Evolutionary conservation across 2,888 invertebrate genomes (phyloP).

Genomic region (Zaprionus bogoriensis): DNA sequence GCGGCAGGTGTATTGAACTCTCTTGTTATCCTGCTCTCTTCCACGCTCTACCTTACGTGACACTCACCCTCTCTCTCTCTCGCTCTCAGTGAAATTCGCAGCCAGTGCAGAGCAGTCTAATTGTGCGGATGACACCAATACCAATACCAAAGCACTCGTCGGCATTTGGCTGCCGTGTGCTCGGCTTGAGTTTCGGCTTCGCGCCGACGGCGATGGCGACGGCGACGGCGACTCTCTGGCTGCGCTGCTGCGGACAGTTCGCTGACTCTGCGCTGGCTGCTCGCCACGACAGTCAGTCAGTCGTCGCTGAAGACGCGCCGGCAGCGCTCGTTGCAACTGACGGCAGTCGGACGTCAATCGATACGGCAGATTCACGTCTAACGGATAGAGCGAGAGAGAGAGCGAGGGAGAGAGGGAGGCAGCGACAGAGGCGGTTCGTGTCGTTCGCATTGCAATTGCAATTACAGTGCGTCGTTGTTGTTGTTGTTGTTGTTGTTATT

Average conservation of each 20-base stretch:
- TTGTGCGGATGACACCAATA: slow-evolving; percentile 9
- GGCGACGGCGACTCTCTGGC: slow-evolving; percentile 59
- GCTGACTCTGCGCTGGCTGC: slow-evolving; percentile 28
- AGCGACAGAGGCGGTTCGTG: slow-evolving; percentile 10
- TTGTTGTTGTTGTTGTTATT: slow-evolving; percentile 13
- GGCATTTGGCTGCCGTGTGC: slow-evolving; percentile 8
- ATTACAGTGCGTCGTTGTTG: slow-evolving; percentile 10
- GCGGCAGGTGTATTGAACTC: slow-evolving; percentile 9
- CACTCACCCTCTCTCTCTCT: neutral
- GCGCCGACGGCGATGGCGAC: neutral
- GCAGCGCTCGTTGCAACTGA: slow-evolving; percentile 44
- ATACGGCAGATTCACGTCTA: slow-evolving; percentile 54
- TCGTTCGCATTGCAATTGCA: slow-evolving; percentile 33
- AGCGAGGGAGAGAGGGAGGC: neutral
- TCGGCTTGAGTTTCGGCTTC: slow-evolving; percentile 25
- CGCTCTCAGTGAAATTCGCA: slow-evolving; percentile 1
- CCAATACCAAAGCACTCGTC: slow-evolving; percentile 18
- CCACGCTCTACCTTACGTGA: too few species aligned
- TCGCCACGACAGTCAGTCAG: slow-evolving; percentile 27
- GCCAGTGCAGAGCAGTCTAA: neutral
- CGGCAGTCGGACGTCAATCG: slow-evolving; percentile 38
- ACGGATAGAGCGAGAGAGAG: slow-evolving; percentile 2
- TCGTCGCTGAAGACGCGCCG: slow-evolving; percentile 50
- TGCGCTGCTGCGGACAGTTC: slow-evolving; percentile 28
- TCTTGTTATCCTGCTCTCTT: slow-evolving; percentile 3